phyloP scores from a whole-genome alignment of 2,113 vertebrate species.

The Osmerus eperlanus region DNA sequence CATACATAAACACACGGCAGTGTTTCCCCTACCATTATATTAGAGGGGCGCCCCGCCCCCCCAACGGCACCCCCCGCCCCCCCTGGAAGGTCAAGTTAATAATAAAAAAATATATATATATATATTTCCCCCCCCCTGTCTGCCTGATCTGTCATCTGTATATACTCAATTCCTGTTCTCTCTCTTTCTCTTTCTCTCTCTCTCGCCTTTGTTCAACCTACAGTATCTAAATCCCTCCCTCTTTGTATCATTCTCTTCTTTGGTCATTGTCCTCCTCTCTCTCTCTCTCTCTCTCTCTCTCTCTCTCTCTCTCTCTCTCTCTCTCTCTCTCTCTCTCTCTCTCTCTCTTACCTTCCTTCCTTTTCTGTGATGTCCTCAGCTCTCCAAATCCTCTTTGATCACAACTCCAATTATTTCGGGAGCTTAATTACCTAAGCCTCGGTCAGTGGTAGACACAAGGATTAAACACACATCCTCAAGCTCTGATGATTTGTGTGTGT shows the following conservation, averaged over 20 bases:
- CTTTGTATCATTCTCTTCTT: background rate
- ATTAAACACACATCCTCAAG: background rate
- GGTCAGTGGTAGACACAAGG: background rate
- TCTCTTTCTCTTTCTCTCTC: background rate
- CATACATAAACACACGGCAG: no score
- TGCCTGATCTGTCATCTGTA: background rate
- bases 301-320: background rate
- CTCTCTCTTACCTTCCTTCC: background rate
- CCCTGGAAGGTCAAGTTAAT: no score
- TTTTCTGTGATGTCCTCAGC: background rate
- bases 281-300: background rate
- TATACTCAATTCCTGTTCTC: background rate
- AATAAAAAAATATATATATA: no score
- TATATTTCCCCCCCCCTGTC: no score
- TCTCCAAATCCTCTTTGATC: conserved; percentile 3
- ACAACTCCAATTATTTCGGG: background rate
- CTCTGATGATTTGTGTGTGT: background rate
- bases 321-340: background rate
- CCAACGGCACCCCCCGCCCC: no score
- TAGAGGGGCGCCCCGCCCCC: no score
- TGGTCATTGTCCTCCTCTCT: background rate
- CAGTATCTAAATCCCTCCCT: background rate
- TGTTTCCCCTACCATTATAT: no score
- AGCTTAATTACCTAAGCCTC: conserved; percentile 4
- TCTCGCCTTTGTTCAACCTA: background rate